Evolutionary conservation across 2,888 invertebrate species (phyloP).

Genomic region (Acrobasis repandana): DNA sequence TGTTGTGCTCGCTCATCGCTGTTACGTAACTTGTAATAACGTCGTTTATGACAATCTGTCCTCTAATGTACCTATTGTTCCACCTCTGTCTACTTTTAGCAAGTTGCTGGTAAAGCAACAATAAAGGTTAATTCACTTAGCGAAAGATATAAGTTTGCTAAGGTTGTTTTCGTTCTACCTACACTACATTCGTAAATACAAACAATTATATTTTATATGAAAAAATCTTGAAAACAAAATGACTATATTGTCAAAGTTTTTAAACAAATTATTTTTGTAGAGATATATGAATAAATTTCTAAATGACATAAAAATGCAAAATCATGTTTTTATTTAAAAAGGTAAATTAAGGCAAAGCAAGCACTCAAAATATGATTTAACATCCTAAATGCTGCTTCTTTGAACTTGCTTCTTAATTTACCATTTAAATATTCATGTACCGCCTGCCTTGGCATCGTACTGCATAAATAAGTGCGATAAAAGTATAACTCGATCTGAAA

Average conservation of each 20-base stretch:
- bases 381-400: background rate
- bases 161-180: background rate
- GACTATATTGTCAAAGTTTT: background rate
- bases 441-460: background rate
- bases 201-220: too few species aligned
- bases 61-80: constrained; percentile 12
- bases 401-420: background rate
- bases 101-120: background rate
- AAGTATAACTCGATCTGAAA: constrained; percentile 8
- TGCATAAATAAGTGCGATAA: constrained; percentile 11
- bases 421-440: constrained; percentile 10
- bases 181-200: background rate
- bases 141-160: background rate
- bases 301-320: background rate
- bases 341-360: background rate
- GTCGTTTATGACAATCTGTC: constrained; percentile 5
- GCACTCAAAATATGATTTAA: background rate
- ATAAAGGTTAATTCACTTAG: constrained; percentile 12
- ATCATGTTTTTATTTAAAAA: background rate
- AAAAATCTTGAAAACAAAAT: too few species aligned
- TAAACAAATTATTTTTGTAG: background rate
- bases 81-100: constrained; percentile 1
- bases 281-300: background rate
- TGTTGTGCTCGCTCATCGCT: background rate
- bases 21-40: constrained; percentile 9